These are phyloP conservation scores for Crepidodera aurea DNA, from an alignment of 2,888 invertebrate species.

Conservation along the genomic window DNA sequence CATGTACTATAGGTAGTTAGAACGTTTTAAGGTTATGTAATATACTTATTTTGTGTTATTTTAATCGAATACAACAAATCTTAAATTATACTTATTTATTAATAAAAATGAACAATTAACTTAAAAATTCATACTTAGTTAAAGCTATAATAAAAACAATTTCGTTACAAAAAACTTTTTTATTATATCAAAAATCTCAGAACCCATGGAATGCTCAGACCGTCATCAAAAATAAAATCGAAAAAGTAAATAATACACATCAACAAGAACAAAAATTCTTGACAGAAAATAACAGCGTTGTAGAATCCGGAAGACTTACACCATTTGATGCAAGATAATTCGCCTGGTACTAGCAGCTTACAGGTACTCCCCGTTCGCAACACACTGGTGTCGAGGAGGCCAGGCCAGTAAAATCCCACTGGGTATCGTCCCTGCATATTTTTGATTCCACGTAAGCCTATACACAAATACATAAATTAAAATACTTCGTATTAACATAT, in stretches of 20 bases:
- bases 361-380: conserved; percentile 19
- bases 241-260: neutral
- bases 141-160: neutral
- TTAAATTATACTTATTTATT: too few relatives aligned
- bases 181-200: conserved; percentile 4
- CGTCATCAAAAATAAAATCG: conserved; percentile 6
- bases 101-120: too few relatives aligned
- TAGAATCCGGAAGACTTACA: neutral
- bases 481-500: too few relatives aligned
- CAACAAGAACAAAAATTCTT: neutral
- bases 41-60: too few relatives aligned
- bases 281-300: neutral
- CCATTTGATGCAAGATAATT: neutral
- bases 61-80: too few relatives aligned
- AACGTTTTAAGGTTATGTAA: too few relatives aligned
- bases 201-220: neutral
- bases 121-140: too few relatives aligned
- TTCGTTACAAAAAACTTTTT: neutral
- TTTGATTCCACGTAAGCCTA: conserved; percentile 32
- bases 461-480: neutral
- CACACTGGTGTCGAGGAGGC: conserved; percentile 24
- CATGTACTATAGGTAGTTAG: too few relatives aligned
- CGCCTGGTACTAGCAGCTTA: neutral
- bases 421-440: conserved; percentile 17
- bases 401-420: conserved; percentile 31